A percentile compares a stretch with the other conserved stretches of the same genome.
phyloP scores from a whole-genome alignment of 2,113 vertebrate species.

The Entomyzon cyanotis region DNA sequence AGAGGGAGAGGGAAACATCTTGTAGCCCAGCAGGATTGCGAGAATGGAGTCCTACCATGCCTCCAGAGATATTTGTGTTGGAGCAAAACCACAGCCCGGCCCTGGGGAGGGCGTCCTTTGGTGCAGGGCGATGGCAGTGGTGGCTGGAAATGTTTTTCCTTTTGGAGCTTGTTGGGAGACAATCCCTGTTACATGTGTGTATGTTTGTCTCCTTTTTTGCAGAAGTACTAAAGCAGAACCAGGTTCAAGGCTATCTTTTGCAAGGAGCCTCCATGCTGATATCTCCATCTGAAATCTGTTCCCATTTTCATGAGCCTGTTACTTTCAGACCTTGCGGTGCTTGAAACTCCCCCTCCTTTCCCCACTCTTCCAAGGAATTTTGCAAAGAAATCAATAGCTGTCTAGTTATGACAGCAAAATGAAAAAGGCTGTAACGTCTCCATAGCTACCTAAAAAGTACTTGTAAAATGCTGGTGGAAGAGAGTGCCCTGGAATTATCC shows the following conservation, averaged over 20 bases:
- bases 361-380: slow-evolving; percentile 7
- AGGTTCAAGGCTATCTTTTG: not conserved
- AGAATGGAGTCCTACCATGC: not conserved
- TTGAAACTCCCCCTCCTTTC: not conserved
- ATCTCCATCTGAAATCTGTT: not conserved
- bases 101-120: not conserved
- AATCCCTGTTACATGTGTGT: not conserved
- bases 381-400: slow-evolving; percentile 7
- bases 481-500: not conserved
- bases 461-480: not conserved
- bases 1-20: not conserved
- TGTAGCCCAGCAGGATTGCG: not conserved
- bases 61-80: not conserved
- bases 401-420: slow-evolving; percentile 32
- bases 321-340: not conserved
- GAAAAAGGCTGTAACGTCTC: slow-evolving; percentile 18
- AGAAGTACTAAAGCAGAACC: not conserved
- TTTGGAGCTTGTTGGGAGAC: not conserved
- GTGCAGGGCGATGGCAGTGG: not conserved
- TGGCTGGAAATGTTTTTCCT: not conserved
- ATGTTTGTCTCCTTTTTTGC: not conserved
- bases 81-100: not conserved
- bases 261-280: not conserved
- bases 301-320: not conserved
- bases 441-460: slow-evolving; percentile 29